phyloP scores from a whole-genome alignment of 2,113 vertebrate species.

The Gopherus flavomarginatus region DNA sequence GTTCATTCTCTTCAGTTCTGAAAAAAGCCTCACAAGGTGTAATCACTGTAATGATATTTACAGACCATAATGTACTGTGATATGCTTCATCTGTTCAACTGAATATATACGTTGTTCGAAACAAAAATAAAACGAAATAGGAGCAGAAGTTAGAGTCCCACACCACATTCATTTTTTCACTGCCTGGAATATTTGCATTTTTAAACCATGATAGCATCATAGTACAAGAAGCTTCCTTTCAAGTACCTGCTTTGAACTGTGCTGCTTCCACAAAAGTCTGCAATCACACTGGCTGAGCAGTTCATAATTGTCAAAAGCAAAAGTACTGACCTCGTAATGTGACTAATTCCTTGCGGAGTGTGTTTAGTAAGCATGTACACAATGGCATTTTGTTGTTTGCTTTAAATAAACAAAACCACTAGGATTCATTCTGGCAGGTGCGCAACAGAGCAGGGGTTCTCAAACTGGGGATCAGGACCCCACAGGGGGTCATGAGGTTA shows the following conservation, averaged over 20 bases:
- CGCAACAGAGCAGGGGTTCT: too few relatives aligned
- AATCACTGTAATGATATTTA: background rate
- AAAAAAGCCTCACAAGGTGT: background rate
- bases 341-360: background rate
- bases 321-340: background rate
- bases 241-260: background rate
- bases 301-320: background rate
- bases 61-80: background rate
- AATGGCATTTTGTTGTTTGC: background rate
- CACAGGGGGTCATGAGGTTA: too few relatives aligned
- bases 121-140: background rate
- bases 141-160: background rate
- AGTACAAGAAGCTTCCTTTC: background rate
- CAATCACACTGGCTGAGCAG: background rate
- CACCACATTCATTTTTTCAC: background rate
- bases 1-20: background rate
- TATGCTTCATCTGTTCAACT: background rate
- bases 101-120: background rate
- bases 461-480: too few relatives aligned
- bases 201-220: background rate
- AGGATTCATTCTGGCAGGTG: background rate
- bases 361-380: background rate
- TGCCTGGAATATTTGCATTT: background rate
- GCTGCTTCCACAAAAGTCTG: background rate
- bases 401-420: background rate